These are phyloP conservation scores for Falco peregrinus DNA, from an alignment of 2,797 vertebrate genomes.

Conservation along the genomic window DNA sequence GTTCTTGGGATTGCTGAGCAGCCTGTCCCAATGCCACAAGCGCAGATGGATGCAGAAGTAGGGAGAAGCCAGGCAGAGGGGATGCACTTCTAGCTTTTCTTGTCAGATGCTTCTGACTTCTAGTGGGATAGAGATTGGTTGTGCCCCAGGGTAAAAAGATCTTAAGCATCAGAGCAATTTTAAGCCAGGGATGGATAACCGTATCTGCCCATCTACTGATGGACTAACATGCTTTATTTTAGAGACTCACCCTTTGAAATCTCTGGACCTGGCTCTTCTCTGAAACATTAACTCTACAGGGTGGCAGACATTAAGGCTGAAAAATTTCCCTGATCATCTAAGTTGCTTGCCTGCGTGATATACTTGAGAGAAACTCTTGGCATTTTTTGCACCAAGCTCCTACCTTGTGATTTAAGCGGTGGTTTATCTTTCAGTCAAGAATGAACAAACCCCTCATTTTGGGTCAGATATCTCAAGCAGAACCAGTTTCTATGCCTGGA, in stretches of 20 bases:
- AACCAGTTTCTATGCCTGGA: background rate
- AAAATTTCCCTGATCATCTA: background rate
- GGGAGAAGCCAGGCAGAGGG: background rate
- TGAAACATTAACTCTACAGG: background rate
- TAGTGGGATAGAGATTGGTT: background rate
- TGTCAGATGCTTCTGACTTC: background rate
- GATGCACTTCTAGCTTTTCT: background rate
- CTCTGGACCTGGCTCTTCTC: background rate
- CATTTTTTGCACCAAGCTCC: background rate
- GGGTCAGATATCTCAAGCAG: background rate
- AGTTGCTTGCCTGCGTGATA: background rate
- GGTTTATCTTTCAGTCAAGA: background rate
- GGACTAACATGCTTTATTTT: background rate
- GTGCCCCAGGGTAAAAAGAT: background rate
- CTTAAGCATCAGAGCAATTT: background rate
- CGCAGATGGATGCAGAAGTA: fast-evolving
- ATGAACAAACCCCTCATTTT: background rate
- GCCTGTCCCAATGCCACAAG: background rate
- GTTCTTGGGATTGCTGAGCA: background rate
- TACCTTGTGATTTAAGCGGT: background rate
- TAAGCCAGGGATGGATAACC: background rate
- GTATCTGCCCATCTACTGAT: background rate
- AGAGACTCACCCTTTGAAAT: background rate
- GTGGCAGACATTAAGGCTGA: background rate
- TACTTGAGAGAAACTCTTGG: background rate